These are phyloP conservation scores for Bufo bufo DNA, from an alignment of 2,113 vertebrate genomes.

Conservation along the genomic window DNA sequence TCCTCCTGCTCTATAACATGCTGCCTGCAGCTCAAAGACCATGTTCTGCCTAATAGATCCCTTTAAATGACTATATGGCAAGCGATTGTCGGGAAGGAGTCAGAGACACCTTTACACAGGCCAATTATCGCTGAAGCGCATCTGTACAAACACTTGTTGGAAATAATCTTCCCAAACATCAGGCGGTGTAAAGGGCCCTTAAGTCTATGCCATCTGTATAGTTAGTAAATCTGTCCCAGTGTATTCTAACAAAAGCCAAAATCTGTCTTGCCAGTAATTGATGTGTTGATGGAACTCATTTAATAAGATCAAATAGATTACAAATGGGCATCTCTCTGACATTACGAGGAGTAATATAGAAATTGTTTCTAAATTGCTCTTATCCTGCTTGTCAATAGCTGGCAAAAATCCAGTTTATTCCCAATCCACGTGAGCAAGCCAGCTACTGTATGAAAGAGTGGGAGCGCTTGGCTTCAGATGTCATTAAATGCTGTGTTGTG, in stretches of 20 bases:
- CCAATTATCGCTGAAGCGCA: too few species aligned
- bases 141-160: too few species aligned
- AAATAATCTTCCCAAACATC: too few species aligned
- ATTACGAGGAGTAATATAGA: not conserved
- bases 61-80: too few species aligned
- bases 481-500: constrained; percentile 46
- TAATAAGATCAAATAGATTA: not conserved
- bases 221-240: not conserved
- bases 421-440: not conserved
- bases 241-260: not conserved
- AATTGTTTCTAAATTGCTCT: constrained; percentile 28
- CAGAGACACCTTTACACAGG: too few species aligned
- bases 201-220: too few species aligned
- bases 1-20: too few species aligned
- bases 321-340: not conserved
- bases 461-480: constrained; percentile 41
- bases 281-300: not conserved
- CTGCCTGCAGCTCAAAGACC: too few species aligned
- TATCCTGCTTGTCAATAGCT: constrained; percentile 25
- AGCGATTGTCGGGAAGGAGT: too few species aligned
- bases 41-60: too few species aligned
- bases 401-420: not conserved
- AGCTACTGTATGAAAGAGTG: constrained; percentile 20
- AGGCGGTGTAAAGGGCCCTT: too few species aligned
- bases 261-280: not conserved